Evolutionary conservation across 2,113 vertebrate species (phyloP).

Genomic region (Hippopotamus amphibius): DNA sequence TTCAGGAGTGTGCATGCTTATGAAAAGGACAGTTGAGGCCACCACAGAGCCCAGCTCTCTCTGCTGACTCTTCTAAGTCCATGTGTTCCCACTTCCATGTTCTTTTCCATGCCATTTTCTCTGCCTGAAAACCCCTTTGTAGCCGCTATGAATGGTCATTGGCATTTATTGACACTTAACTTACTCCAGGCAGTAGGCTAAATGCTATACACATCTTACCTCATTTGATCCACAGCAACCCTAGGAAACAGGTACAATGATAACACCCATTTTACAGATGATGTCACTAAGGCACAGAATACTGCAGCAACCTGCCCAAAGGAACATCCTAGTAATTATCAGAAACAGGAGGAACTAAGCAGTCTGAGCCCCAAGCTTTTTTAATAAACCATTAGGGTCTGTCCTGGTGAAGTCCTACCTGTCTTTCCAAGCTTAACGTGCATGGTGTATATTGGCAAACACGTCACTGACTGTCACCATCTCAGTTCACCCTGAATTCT

Average conservation of each 20-base stretch:
- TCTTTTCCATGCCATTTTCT: neutral
- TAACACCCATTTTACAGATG: neutral
- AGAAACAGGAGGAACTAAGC: neutral
- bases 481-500: neutral
- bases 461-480: neutral
- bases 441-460: neutral
- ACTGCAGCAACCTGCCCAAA: neutral
- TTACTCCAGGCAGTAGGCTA: neutral
- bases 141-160: neutral
- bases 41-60: neutral
- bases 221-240: neutral
- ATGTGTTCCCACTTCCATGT: neutral
- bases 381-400: neutral
- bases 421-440: neutral
- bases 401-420: neutral
- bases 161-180: neutral
- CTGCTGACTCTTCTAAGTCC: neutral
- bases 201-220: neutral
- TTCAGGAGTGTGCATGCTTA: neutral
- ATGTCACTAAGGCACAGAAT: neutral
- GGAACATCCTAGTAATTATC: neutral
- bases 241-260: neutral
- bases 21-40: neutral
- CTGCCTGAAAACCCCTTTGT: neutral
- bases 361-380: neutral